Percentiles rank a stretch among this genome's conserved stretches.
Evolutionary conservation across 2,113 vertebrate genomes (phyloP).

Genomic region (Python bivittatus): DNA sequence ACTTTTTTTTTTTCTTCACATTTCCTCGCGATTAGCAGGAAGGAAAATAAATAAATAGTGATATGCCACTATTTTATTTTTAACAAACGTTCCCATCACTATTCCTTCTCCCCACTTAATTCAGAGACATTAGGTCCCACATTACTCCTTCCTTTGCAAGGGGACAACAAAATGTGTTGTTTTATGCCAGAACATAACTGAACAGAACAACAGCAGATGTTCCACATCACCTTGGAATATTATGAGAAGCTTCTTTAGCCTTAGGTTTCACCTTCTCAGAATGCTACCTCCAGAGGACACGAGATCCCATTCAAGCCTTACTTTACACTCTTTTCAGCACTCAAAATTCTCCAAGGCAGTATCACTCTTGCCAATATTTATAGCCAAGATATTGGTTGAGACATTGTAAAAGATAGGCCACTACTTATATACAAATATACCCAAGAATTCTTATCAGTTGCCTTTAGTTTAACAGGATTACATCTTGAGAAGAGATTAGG

Average conservation of each 20-base stretch:
- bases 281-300: background rate
- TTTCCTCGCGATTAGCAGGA: background rate
- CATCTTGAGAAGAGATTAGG: conserved; percentile 10
- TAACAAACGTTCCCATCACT: background rate
- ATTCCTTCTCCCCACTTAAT: background rate
- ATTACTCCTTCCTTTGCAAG: background rate
- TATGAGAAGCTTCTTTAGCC: background rate
- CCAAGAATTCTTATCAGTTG: conserved; percentile 34
- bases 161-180: background rate
- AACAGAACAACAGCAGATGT: conserved; percentile 8
- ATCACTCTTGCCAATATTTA: background rate
- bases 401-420: conserved; percentile 13
- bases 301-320: conserved; percentile 1
- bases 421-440: conserved; percentile 16
- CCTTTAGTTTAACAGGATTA: conserved; percentile 35
- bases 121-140: background rate
- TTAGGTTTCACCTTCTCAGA: background rate
- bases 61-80: too few species aligned
- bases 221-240: background rate
- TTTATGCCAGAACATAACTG: background rate
- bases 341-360: conserved; percentile 4
- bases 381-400: background rate
- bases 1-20: background rate
- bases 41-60: background rate
- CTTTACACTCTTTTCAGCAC: conserved; percentile 7